Base-by-base conservation (phyloP, 2,888 invertebrate species). In the Oscheius sp. region DNA sequence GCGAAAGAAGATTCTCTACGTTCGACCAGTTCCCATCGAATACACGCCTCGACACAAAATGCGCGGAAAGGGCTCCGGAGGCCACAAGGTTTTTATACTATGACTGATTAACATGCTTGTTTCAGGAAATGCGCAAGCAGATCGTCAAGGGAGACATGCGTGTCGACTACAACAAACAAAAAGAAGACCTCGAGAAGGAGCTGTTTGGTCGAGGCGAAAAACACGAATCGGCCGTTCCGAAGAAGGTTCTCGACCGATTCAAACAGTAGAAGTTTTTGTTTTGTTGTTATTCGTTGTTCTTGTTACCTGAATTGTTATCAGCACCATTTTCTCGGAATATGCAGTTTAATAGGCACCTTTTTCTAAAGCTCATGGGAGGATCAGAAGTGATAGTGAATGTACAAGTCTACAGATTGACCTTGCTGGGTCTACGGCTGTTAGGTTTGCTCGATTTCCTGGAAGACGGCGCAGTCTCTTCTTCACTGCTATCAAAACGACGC, bases 11-110 rank as follows among this genome's bases (percentile, higher is more conserved):
- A 76, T 79, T 42, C 75, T 82, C 5, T 82, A 78, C 60, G 76
- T 82, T 13, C 74, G 80, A 21, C 80, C 81, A 2, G 72, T 81
- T 51, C 13, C 73, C 1, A 78, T 84, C 47, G 72, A 80, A 48
- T 84, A 81, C 74, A 83, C 82, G n/a, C 83, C 84, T n/a, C 74
- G 78, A 21, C 84, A 84, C 72, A 79, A 79, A 57, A 81, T 82
- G 83, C 79, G 77, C 42, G 80, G 82, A 75, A 76, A 77, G 63
- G 79, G 80, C 47, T 77, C 75, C 32, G 82, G 79, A 3, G 76
- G 76, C 55, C 65, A 78, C 55, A 82, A 80, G 80, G 79, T 73
- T 10, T 21, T 13, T 35, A 13, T 7, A 37, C 37, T 51, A 48
- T 29, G 2, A 4, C 11, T 29, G 37, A 29, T 70, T 37, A 57